Evolutionary conservation across 2,113 vertebrate species (phyloP).

Genomic region (Gasterosteus nipponicus): DNA sequence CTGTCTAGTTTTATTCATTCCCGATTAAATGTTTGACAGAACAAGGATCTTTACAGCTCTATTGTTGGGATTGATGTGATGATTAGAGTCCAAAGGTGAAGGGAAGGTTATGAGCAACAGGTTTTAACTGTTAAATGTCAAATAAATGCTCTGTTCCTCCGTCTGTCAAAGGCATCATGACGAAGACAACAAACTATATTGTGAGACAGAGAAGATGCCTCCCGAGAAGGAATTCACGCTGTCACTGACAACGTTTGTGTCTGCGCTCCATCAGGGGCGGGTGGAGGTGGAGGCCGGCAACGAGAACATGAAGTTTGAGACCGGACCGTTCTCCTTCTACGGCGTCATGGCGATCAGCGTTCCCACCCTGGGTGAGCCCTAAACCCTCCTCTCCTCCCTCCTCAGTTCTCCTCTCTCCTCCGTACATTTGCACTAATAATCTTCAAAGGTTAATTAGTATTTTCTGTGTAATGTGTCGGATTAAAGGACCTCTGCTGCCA

Average conservation of each 20-base stretch:
- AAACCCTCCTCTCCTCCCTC: background rate
- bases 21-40: background rate
- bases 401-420: background rate
- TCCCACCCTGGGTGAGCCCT: constrained; percentile 68
- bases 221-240: too few relatives aligned
- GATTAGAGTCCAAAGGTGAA: background rate
- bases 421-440: background rate
- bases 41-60: background rate
- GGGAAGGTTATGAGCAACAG: too few relatives aligned
- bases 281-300: constrained; percentile 96
- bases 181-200: too few relatives aligned
- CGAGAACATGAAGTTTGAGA: constrained; percentile 99
- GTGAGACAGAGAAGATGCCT: too few relatives aligned
- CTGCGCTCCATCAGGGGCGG: constrained; percentile 84
- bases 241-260: background rate
- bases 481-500: constrained; percentile 16
- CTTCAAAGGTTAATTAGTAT: background rate
- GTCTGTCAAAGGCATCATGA: too few relatives aligned
- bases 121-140: too few relatives aligned
- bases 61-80: background rate
- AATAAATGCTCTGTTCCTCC: too few relatives aligned
- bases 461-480: background rate
- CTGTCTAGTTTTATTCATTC: too few relatives aligned
- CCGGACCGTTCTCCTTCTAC: constrained; percentile 92
- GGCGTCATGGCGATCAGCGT: constrained; percentile 90